A percentile compares a stretch with the other conserved stretches of the same genome.
These are phyloP conservation scores for Drosophila seguyi DNA, from an alignment of 1,140 invertebrate species.

Conservation along the genomic window DNA sequence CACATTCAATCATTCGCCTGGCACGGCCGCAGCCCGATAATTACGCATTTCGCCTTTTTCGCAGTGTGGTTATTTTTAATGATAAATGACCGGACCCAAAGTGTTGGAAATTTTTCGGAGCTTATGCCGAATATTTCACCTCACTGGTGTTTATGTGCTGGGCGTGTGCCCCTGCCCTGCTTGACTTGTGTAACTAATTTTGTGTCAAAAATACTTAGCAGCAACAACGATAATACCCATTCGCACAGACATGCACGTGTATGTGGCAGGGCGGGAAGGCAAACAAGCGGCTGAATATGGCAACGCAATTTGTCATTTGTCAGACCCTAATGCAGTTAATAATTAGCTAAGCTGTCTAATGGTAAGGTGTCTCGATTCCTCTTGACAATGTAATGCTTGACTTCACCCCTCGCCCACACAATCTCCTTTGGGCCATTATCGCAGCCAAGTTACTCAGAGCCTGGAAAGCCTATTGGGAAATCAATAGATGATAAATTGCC, in stretches of 20 bases:
- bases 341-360: slow-evolving; percentile 66
- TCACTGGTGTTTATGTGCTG: slow-evolving; percentile 63
- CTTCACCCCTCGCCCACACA: not conserved
- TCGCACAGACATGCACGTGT: slow-evolving; percentile 5
- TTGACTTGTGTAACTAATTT: slow-evolving; percentile 58
- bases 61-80: slow-evolving; percentile 78
- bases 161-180: slow-evolving; percentile 20
- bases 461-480: slow-evolving; percentile 39
- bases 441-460: slow-evolving; percentile 22
- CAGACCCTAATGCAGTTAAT: slow-evolving; percentile 77
- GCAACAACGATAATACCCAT: slow-evolving; percentile 23
- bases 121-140: slow-evolving; percentile 67
- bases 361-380: slow-evolving; percentile 39
- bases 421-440: slow-evolving; percentile 29
- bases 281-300: slow-evolving; percentile 33
- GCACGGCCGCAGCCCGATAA: slow-evolving; percentile 67
- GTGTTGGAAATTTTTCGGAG: slow-evolving; percentile 75
- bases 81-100: slow-evolving; percentile 77
- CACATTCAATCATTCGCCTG: slow-evolving; percentile 77
- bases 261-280: slow-evolving; percentile 4
- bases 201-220: slow-evolving; percentile 74
- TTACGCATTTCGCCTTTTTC: slow-evolving; percentile 70
- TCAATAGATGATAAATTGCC: slow-evolving; percentile 60
- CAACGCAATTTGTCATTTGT: slow-evolving; percentile 78
- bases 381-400: slow-evolving; percentile 37